phyloP scores from a whole-genome alignment of 2,797 vertebrate genomes.

The Semotilus atromaculatus region DNA sequence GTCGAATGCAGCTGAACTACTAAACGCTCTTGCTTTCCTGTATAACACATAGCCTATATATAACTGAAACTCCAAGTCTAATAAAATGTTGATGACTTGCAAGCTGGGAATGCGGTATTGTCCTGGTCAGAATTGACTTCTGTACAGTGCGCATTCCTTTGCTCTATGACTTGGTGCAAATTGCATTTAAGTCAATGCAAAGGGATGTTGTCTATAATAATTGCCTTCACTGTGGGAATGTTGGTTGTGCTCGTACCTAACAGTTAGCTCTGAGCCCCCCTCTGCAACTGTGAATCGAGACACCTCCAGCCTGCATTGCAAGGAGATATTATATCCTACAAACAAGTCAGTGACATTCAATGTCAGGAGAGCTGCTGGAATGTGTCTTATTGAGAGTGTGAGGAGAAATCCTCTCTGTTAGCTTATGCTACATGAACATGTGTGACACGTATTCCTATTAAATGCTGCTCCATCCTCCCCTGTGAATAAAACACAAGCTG shows the following conservation, averaged over 20 bases:
- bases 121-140: conserved; percentile 25
- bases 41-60: background rate
- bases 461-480: background rate
- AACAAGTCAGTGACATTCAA: conserved; percentile 44
- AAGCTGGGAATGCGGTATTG: conserved; percentile 1
- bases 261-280: conserved; percentile 14
- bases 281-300: conserved; percentile 19
- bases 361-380: conserved; percentile 34
- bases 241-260: conserved; percentile 26
- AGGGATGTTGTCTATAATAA: conserved; percentile 35
- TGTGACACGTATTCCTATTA: conserved; percentile 23
- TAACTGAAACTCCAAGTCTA: background rate
- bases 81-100: background rate
- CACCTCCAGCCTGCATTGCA: conserved; percentile 21
- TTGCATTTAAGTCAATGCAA: conserved; percentile 28
- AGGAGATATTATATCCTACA: conserved; percentile 30
- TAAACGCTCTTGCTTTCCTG: background rate
- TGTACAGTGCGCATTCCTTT: conserved; percentile 4
- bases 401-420: conserved; percentile 31
- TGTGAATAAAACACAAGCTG: conserved; percentile 28
- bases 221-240: conserved; percentile 34
- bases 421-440: conserved; percentile 1
- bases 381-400: conserved; percentile 23
- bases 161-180: conserved; percentile 1
- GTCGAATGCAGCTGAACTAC: background rate